These are phyloP conservation scores for Pammene aurita DNA, from an alignment of 2,888 invertebrate species.

Conservation along the genomic window DNA sequence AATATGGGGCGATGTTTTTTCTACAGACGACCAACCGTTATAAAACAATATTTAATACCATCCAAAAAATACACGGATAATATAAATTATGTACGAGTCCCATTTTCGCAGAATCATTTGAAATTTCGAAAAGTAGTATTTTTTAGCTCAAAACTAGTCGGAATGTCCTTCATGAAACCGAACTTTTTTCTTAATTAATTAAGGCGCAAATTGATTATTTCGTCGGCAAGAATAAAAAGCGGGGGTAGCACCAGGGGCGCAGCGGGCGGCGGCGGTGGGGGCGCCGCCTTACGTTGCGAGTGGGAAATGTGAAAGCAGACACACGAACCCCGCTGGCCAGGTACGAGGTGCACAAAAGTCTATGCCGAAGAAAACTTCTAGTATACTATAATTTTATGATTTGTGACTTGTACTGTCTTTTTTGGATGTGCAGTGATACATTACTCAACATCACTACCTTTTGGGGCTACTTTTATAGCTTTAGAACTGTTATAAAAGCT, in stretches of 20 bases:
- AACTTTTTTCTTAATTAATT: slow-evolving; percentile 80
- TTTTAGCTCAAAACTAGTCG: background rate
- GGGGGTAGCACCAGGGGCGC: slow-evolving; percentile 75
- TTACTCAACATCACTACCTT: no score
- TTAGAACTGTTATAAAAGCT: no score
- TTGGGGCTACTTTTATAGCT: no score
- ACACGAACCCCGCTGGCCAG: slow-evolving; percentile 80
- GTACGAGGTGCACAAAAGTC: slow-evolving; percentile 65
- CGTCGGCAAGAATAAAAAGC: slow-evolving; percentile 80
- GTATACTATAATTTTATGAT: background rate
- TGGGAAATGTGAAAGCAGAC: slow-evolving; percentile 83
- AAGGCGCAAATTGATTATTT: slow-evolving; percentile 83
- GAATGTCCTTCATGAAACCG: slow-evolving; percentile 49
- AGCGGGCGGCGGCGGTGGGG: slow-evolving; percentile 49
- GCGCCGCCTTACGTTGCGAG: slow-evolving; percentile 77
- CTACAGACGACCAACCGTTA: no score
- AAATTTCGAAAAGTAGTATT: background rate
- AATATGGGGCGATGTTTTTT: background rate
- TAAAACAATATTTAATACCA: no score
- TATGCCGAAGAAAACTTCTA: slow-evolving; percentile 2
- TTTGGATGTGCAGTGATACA: no score
- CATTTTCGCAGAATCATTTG: background rate
- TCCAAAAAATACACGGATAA: no score
- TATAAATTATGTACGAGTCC: no score
- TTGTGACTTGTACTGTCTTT: background rate